Conservation (phyloP, 2,888 invertebrate genomes). For the Odiellus spinosus region DNA sequence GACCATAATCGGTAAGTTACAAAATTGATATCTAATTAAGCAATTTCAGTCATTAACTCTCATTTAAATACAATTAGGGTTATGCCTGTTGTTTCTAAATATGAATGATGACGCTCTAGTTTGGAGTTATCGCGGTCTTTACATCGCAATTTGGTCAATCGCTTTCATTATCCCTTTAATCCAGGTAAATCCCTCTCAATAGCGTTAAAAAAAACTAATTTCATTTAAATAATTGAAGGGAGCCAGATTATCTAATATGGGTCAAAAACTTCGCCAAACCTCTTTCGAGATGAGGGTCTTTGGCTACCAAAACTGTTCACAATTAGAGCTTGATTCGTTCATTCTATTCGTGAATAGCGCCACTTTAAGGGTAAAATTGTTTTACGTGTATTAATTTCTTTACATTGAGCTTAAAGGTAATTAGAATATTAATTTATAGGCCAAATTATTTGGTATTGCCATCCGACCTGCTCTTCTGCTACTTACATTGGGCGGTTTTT, state of each 20-base stretch:
- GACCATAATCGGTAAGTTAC: slow-evolving; percentile 22
- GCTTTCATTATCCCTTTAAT: slow-evolving; percentile 27
- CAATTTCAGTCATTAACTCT: too few species aligned
- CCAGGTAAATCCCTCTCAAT: slow-evolving; percentile 23
- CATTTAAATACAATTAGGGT: slow-evolving; percentile 17
- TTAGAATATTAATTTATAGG: too few species aligned
- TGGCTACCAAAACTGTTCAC: slow-evolving; percentile 27
- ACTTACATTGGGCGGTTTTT: too few species aligned
- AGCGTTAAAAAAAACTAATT: background rate
- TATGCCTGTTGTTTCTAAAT: slow-evolving; percentile 26
- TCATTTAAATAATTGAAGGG: slow-evolving; percentile 23
- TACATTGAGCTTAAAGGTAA: too few species aligned
- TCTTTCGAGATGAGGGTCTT: slow-evolving; percentile 29
- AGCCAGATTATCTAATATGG: slow-evolving; percentile 29
- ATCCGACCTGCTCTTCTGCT: too few species aligned
- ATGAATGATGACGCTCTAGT: slow-evolving; percentile 22
- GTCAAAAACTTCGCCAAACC: slow-evolving; percentile 28
- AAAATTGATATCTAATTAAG: background rate
- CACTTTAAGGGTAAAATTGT: slow-evolving; percentile 24
- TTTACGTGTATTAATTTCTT: background rate
- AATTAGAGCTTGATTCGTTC: slow-evolving; percentile 30
- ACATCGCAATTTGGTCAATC: slow-evolving; percentile 25
- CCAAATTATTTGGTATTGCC: too few species aligned
- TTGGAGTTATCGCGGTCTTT: slow-evolving; percentile 26
- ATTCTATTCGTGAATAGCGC: slow-evolving; percentile 27